These are phyloP conservation scores for Podiceps cristatus DNA, from an alignment of 2,113 vertebrate genomes.

Conservation along the genomic window DNA sequence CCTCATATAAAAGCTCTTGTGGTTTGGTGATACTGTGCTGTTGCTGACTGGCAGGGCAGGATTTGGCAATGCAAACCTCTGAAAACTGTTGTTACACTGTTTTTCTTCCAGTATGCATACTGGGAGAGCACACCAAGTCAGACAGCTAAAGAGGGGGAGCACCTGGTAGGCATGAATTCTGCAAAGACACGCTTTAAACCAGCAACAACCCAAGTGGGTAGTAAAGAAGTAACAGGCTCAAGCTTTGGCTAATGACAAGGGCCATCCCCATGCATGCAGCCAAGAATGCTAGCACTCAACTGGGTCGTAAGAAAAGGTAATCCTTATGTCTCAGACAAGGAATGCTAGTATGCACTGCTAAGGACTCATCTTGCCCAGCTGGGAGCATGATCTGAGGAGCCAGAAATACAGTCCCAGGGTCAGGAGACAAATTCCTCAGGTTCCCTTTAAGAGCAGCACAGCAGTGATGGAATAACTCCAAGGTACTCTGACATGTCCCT, in stretches of 20 bases:
- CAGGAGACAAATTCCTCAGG: neutral
- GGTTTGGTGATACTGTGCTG: neutral
- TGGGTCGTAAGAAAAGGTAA: neutral
- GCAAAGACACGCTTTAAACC: neutral
- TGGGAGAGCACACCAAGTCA: neutral
- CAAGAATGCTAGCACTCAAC: neutral
- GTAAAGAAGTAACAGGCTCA: neutral
- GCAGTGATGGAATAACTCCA: neutral
- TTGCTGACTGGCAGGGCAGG: neutral
- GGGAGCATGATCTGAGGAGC: neutral
- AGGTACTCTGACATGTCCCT: neutral
- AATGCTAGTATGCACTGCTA: neutral
- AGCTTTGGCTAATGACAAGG: neutral
- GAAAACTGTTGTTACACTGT: neutral
- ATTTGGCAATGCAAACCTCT: neutral
- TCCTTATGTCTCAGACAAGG: neutral
- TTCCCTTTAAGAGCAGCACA: neutral
- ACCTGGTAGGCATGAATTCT: neutral
- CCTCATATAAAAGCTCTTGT: neutral
- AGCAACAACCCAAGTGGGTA: neutral
- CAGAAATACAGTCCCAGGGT: neutral
- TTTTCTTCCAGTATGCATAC: neutral
- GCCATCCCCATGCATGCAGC: neutral
- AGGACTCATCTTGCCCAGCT: neutral
- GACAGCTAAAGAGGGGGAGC: neutral